phyloP scores from a whole-genome alignment of 2,113 vertebrate species.

The Petroica traversi region DNA sequence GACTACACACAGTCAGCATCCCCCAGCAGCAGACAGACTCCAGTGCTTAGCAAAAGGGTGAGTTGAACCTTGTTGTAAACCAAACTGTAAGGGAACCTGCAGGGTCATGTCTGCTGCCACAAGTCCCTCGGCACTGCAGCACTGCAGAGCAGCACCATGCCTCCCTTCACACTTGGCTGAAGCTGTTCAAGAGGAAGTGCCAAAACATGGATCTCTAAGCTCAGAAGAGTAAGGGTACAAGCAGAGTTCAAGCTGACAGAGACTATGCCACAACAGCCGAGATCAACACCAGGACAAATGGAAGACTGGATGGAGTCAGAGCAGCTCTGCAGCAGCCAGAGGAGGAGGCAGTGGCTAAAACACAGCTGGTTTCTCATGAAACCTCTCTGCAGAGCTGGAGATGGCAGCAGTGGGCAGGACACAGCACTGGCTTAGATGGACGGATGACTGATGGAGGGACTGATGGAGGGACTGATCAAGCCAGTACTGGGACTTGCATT shows the following conservation, averaged over 20 bases:
- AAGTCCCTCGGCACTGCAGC: background rate
- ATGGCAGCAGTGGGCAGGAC: background rate
- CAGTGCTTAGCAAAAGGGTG: background rate
- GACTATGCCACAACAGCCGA: background rate
- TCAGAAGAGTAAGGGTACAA: background rate
- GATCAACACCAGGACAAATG: rapidly evolving
- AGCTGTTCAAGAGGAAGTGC: slow-evolving; percentile 15
- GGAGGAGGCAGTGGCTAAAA: background rate
- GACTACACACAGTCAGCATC: background rate
- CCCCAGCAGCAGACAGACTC: background rate
- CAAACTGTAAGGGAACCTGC: background rate
- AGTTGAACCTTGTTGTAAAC: background rate
- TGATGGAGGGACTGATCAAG: background rate
- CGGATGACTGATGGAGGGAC: background rate
- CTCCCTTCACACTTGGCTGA: background rate
- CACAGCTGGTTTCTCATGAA: background rate
- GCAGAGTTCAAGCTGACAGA: background rate
- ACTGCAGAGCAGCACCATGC: rapidly evolving
- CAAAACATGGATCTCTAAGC: background rate
- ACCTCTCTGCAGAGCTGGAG: background rate
- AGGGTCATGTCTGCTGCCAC: background rate
- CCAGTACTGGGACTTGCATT: background rate
- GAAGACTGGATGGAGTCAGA: background rate
- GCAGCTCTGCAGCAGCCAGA: background rate
- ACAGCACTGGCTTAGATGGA: rapidly evolving